phyloP scores from a whole-genome alignment of 2,888 invertebrate genomes.

The Eupithecia vulgata region DNA sequence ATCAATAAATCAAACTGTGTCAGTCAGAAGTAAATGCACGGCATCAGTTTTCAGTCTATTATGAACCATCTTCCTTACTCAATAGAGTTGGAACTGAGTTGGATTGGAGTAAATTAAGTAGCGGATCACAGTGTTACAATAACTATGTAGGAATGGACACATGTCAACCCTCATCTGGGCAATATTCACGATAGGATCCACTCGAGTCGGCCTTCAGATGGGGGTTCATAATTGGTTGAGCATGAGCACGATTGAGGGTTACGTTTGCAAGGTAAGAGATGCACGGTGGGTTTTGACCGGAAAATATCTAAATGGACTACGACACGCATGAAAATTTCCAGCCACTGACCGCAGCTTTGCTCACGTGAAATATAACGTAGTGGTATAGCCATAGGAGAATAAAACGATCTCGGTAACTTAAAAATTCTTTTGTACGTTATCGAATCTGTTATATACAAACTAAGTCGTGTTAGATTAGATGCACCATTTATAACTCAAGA shows the following conservation, averaged over 20 bases:
- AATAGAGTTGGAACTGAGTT: neutral
- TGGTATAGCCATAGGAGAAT: neutral
- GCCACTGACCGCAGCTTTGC: neutral
- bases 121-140: constrained; percentile 52
- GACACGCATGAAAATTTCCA: neutral
- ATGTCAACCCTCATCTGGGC: constrained; percentile 66
- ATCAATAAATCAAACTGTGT: constrained; percentile 28
- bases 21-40: constrained; percentile 18
- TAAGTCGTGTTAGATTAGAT: no score
- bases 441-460: neutral
- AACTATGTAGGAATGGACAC: constrained; percentile 59
- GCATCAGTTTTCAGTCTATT: constrained; percentile 16
- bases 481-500: no score
- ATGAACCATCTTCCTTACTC: constrained; percentile 12
- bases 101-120: constrained; percentile 35
- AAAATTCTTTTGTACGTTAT: neutral
- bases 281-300: neutral
- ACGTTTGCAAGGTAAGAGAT: constrained; percentile 19
- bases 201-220: constrained; percentile 38
- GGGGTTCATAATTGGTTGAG: constrained; percentile 45
- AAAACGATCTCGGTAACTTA: no score
- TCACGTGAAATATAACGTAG: neutral
- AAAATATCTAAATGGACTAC: neutral
- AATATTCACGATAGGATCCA: constrained; percentile 48
- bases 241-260: constrained; percentile 32